phyloP scores from a whole-genome alignment of 2,888 invertebrate species.

The Drosophila pegasa region DNA sequence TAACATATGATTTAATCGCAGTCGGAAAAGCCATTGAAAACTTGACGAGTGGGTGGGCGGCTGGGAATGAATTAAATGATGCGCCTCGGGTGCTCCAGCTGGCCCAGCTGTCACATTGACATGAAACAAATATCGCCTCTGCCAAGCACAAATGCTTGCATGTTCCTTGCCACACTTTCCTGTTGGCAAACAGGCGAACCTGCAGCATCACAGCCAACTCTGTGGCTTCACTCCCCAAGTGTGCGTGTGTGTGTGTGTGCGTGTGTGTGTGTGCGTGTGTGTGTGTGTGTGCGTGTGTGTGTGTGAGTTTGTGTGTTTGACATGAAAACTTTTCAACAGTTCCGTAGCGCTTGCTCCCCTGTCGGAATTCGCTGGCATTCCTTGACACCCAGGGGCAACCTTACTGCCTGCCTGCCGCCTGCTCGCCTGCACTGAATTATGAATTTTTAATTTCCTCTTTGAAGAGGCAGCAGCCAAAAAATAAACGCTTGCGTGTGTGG shows the following conservation, averaged over 20 bases:
- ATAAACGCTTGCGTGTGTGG: constrained; percentile 7
- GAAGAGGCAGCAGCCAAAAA: constrained; percentile 3
- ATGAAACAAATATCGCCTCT: constrained; percentile 12
- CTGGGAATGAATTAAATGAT: constrained; percentile 6
- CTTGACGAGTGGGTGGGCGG: background rate
- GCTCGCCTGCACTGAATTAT: constrained; percentile 25
- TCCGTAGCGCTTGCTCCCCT: constrained; percentile 5
- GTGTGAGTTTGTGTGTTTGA: constrained; percentile 31
- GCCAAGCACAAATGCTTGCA: constrained; percentile 22
- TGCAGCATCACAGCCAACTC: constrained; percentile 18
- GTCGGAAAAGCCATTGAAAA: constrained; percentile 23
- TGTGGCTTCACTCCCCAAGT: constrained; percentile 8
- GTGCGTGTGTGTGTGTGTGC: background rate
- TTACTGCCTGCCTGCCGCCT: background rate
- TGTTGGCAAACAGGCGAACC: constrained; percentile 13
- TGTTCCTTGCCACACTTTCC: constrained; percentile 16
- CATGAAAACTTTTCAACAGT: constrained; percentile 28
- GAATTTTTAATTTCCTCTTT: constrained; percentile 53
- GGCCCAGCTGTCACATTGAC: constrained; percentile 34
- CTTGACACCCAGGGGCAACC: constrained; percentile 11
- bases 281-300: background rate
- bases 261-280: constrained; percentile 31
- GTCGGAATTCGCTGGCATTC: constrained; percentile 25
- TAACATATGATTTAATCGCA: constrained; percentile 41
- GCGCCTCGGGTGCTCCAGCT: background rate